Evolutionary conservation across 2,113 vertebrate genomes (phyloP), one percentile per base, ranked within the genome.

Genomic region (Apus apus): DNA sequence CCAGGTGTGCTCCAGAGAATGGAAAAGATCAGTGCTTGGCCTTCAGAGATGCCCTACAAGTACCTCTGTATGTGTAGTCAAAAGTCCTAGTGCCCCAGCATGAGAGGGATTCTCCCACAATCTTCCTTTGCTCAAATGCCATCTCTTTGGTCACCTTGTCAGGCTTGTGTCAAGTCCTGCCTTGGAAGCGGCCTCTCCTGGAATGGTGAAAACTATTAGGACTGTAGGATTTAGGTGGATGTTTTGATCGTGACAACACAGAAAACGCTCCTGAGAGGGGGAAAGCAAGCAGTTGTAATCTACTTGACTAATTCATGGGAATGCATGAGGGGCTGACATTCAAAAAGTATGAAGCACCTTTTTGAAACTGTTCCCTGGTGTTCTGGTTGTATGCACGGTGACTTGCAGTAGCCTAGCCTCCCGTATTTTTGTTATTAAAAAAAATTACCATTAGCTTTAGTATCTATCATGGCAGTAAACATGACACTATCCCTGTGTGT

Each of bases 31-130:
- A 45, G 18, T 38, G 18, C 20, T 66, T 56, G 15, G 53, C 26
- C 51, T 85, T 15, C 62, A 48, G 11, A 75, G 38, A 75, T 27
- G 13, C 9, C 48, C n/a, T 20, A 6, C 26, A 58, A 56, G 32
- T 15, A 32, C 10, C 14, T 21, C 27, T 0, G 1, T 7, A 16
- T 1, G 4, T 12, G 13, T 30, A 89, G 17, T 38, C 25, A 43
- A 17, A 32, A 25, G 36, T 46, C 21, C 25, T 50, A 67, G 26
- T 38, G 20, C 26, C 11, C 18, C 43, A 45, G 18, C 4, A 36
- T 34, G 17, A 43, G 9, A 74, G 4, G 11, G 13, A n/a, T 74
- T 22, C 21, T 15, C 22, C 9, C n/a, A 18, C 20, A 32, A 50
- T 34, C 5, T 3, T 23, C 26, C 80, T 72, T 53, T 76, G 29